Base-by-base conservation (phyloP, 2,888 invertebrate species). In the Eulithis testata region DNA sequence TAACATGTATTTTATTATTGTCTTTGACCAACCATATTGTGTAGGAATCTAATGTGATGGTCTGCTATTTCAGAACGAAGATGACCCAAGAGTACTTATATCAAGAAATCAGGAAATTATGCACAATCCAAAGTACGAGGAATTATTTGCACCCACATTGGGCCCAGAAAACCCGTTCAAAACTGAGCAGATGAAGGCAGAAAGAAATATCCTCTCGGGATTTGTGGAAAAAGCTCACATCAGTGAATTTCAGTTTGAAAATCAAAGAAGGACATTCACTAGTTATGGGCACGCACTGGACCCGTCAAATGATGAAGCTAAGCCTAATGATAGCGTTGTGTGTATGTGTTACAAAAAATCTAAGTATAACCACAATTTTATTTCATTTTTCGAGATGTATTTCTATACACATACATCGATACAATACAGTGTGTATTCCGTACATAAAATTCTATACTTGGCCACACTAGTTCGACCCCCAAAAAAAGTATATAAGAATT, bases 221-320 rank as follows among this genome's bases (percentile, higher is more conserved):
- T 98, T 95, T 89, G 97, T 99, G 0, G 99, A 99, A 83, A 96
- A 96, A 71, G 98, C 99, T 0, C 98, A 99, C 85, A 96, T 99
- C 57, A 99, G 97, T 88, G 97, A 97, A 76, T 99, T 99, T 88
- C 98, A 99, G 79, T 99, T 99, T 94, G 99, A 99, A 87, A 98
- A 97, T 84, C 99, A 99, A 83, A 94, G 99, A 64, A 92, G 98
- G 77, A 99, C 99, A 14, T 99, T 99, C 85, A 95, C 96, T 45
- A 98, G 98, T 83, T 99, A 97, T 82, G 99, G 99, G 3, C 98
- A 98, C 92, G 99, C 99, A 0, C 86, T 98, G 68, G 99, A 99
- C 92, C 99, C 99, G 0, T 97, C 98, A 0, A 97, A 96, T 75
- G 90, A 84, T 47, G 93, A 92, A 52, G 77, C 76, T 0, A 84